Evolutionary conservation across 1,140 invertebrate species (phyloP).

Genomic region (Triops cancriformis): DNA sequence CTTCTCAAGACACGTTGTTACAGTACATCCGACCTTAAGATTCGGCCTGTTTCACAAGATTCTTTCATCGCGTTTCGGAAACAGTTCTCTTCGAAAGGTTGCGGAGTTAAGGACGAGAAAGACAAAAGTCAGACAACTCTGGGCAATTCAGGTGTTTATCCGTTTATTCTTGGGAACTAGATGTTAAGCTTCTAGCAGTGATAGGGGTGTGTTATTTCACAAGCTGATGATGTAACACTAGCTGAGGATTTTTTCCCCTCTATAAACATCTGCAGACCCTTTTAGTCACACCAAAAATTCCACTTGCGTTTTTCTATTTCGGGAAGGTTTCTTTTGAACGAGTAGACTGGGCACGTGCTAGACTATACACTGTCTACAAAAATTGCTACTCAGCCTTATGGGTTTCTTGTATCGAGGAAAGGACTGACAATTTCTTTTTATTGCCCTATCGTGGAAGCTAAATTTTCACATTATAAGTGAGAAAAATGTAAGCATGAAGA

Average conservation of each 20-base stretch:
- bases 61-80: no score
- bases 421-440: not conserved
- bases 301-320: constrained; percentile 10
- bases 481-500: no score
- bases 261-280: not conserved
- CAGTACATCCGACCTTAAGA: no score
- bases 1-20: no score
- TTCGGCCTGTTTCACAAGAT: no score
- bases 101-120: no score
- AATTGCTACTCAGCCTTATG: not conserved
- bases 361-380: constrained; percentile 2
- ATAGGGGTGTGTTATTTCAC: not conserved
- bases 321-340: not conserved
- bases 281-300: not conserved
- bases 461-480: no score
- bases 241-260: not conserved
- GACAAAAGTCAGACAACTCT: no score
- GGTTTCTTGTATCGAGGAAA: not conserved
- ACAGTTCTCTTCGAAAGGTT: no score
- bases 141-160: no score
- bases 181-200: no score
- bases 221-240: not conserved
- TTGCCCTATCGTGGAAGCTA: not conserved
- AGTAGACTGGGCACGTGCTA: not conserved
- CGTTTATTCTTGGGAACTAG: no score